Evolutionary conservation across 2,888 invertebrate species (phyloP), one percentile per base, ranked within the genome.

Genomic region (Caenorhabditis auriculariae): DNA sequence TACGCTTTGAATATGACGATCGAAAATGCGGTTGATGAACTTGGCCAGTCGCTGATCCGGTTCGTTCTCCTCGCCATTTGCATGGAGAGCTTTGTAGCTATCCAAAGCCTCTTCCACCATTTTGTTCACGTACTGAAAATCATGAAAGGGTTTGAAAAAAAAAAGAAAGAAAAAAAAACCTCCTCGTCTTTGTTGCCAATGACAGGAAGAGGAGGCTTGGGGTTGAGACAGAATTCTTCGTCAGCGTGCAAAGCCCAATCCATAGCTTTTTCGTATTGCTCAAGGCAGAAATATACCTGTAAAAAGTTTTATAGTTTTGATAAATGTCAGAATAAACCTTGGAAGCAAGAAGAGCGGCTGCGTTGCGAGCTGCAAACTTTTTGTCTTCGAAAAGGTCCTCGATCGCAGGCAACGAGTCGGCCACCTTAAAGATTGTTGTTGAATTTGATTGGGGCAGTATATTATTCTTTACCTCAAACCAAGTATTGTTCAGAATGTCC

Each of bases 11-110:
- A 98, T 86, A 80, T 96, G 98, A 61, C 93, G 87, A 79, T 92
- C 90, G 84, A 98, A 95, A 93, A 99, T 95, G 48, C 93, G 87
- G 82, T 96, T 91, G 0, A 99, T 94, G 72, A 98, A 91, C 2
- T 88, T 90, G 83, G 94, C 93, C 60, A 98, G 85, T 5, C 84
- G 77, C 3, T 79, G 72, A 68, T 85, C 85, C 58, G 84, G 42
- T 12, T 41, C 24, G 2, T 21, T 52, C n/a, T 65, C 63, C 17
- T 60, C 38, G 21, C 60, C 54, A 46, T 49, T 56, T 4, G 60
- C 46, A 12, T 42, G 24, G 28, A 44, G 28, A 15, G 37, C 46
- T 45, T 77, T 78, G 73, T 77, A 77, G 19, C 61, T 68, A 52
- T 78, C 78, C 42, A 77, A 50, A 2, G 77, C 77, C 41, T 69